Evolutionary conservation across 2,113 vertebrate species (phyloP).

Genomic region (Rhea pennata): DNA sequence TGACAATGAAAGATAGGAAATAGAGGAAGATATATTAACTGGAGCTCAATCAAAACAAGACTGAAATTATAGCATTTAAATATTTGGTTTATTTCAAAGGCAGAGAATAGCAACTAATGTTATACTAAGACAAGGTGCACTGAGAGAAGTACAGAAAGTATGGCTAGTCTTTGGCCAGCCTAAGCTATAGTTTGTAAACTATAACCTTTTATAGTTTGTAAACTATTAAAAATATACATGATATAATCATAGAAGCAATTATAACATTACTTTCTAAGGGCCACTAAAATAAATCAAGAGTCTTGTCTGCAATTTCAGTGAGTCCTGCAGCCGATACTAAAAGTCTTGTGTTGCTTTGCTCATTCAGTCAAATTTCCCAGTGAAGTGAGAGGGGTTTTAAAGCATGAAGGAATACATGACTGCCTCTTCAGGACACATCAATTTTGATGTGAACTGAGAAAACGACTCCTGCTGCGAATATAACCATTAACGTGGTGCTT

Average conservation of each 20-base stretch:
- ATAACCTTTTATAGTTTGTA: neutral
- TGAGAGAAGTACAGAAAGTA: neutral
- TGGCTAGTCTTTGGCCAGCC: neutral
- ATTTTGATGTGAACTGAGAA: neutral
- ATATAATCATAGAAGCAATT: neutral
- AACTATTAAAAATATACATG: neutral
- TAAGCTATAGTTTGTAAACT: too few relatives aligned
- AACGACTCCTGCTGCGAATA: neutral
- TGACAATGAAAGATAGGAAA: neutral
- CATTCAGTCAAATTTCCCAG: neutral
- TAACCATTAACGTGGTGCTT: neutral
- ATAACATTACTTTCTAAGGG: neutral
- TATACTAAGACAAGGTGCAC: neutral
- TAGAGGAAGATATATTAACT: conserved; percentile 33
- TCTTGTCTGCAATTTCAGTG: neutral
- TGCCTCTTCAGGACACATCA: neutral
- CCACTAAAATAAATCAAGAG: neutral
- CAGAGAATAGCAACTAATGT: neutral
- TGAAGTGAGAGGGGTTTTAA: neutral
- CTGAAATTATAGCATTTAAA: neutral
- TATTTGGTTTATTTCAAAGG: conserved; percentile 28
- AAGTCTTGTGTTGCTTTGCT: neutral
- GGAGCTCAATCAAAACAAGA: neutral
- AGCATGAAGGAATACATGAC: neutral
- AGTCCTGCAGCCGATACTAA: neutral